Conservation (phyloP, 2,888 invertebrate species). For the Himalopsyche anomala region DNA sequence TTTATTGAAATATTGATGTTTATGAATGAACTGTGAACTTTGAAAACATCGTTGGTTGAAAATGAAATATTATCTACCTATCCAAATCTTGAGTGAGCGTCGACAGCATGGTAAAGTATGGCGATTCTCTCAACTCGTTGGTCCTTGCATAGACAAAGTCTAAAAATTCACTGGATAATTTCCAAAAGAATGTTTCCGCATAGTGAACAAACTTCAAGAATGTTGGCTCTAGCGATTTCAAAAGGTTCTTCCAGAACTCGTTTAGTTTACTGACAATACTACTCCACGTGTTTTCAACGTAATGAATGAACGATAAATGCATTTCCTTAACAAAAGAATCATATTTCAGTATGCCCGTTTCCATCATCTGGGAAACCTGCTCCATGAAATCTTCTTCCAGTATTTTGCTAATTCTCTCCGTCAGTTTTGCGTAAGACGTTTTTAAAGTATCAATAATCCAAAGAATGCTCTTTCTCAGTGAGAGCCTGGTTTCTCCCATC, state of each 20-base stretch:
- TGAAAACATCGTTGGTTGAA: too few species aligned
- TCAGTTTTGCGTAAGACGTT: conserved; percentile 82
- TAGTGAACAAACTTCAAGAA: conserved; percentile 87
- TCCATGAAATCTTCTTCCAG: conserved; percentile 86
- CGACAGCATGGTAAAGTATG: conserved; percentile 87
- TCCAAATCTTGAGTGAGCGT: conserved; percentile 90
- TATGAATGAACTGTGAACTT: too few species aligned
- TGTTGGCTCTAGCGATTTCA: conserved; percentile 86
- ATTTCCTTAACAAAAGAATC: conserved; percentile 87
- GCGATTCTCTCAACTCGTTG: conserved; percentile 87
- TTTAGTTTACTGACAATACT: conserved; percentile 80
- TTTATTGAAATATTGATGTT: too few species aligned
- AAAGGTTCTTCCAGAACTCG: conserved; percentile 84
- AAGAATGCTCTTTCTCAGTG: conserved; percentile 84
- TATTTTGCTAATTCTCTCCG: conserved; percentile 82
- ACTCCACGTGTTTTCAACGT: conserved; percentile 86
- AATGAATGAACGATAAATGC: conserved; percentile 82
- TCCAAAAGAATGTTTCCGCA: conserved; percentile 84
- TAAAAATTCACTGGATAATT: conserved; percentile 84
- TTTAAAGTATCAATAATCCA: conserved; percentile 86
- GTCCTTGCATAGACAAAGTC: conserved; percentile 89
- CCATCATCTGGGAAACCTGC: conserved; percentile 82
- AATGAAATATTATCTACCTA: conserved; percentile 70
- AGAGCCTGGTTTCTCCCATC: conserved; percentile 90
- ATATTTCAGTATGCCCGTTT: conserved; percentile 84